These are phyloP conservation scores for Lophura nycthemera DNA, from an alignment of 2,113 vertebrate genomes.

Conservation along the genomic window DNA sequence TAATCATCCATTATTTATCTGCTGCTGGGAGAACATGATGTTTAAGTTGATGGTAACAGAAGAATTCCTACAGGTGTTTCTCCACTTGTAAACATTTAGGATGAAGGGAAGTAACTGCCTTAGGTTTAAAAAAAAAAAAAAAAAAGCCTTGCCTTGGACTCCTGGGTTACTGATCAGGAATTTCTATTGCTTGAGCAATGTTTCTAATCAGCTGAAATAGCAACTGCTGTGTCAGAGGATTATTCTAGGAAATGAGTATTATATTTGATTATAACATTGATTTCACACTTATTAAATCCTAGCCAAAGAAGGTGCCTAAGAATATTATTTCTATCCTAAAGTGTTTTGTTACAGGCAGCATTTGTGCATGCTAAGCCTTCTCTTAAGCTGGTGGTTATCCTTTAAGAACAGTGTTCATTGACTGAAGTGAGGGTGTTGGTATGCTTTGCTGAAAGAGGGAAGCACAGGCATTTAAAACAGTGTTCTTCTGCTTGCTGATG, in stretches of 20 bases:
- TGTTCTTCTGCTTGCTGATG: neutral
- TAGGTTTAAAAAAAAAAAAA: neutral
- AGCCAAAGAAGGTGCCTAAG: slow-evolving; percentile 32
- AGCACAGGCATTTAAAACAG: neutral
- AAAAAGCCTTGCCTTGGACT: neutral
- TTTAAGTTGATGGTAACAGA: slow-evolving; percentile 27
- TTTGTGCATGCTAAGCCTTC: slow-evolving; percentile 51
- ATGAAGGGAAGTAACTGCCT: slow-evolving; percentile 7
- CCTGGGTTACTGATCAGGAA: slow-evolving; percentile 6
- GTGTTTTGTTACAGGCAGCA: slow-evolving; percentile 25
- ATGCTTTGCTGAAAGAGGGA: neutral
- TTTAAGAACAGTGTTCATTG: slow-evolving; percentile 7
- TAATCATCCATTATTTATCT: slow-evolving; percentile 25
- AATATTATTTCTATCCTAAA: slow-evolving; percentile 42
- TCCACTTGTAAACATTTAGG: slow-evolving; percentile 13
- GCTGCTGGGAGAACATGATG: neutral
- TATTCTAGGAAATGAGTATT: slow-evolving; percentile 63
- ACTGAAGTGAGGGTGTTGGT: neutral
- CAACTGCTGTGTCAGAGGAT: slow-evolving; percentile 56
- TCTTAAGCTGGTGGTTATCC: slow-evolving; percentile 43
- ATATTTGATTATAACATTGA: slow-evolving; percentile 52
- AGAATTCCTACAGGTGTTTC: slow-evolving; percentile 58
- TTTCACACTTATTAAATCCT: slow-evolving; percentile 65
- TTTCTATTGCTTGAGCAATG: slow-evolving; percentile 42
- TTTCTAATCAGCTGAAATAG: slow-evolving; percentile 54